Evolutionary conservation across 2,888 invertebrate genomes (phyloP).

Genomic region (Latheticus oryzae): DNA sequence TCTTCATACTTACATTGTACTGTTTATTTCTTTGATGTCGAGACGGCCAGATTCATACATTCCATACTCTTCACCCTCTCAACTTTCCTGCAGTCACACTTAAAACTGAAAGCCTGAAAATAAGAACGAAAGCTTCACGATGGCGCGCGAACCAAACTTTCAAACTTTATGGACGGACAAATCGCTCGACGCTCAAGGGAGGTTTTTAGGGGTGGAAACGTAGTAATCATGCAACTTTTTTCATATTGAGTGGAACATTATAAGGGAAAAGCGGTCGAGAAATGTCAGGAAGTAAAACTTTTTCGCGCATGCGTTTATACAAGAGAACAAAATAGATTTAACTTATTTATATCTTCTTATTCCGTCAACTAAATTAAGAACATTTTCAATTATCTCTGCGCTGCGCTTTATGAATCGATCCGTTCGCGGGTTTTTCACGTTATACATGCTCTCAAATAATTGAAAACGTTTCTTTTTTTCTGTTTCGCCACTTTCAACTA

Average conservation of each 20-base stretch:
- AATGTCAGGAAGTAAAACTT: conserved; percentile 54
- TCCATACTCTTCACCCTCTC: background rate
- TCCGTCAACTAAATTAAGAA: conserved; percentile 51
- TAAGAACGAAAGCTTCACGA: too few relatives aligned
- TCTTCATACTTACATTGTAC: conserved; percentile 37
- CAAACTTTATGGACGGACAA: conserved; percentile 23
- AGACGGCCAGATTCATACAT: background rate
- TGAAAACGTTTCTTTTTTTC: too few relatives aligned
- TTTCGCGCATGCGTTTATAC: conserved; percentile 47
- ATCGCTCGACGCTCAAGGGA: conserved; percentile 1
- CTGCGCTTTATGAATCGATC: background rate
- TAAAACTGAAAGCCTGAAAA: conserved; percentile 7
- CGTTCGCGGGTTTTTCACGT: too few relatives aligned
- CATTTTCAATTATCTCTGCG: conserved; percentile 10
- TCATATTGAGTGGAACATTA: conserved; percentile 9
- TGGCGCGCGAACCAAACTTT: conserved; percentile 30
- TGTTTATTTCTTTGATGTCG: conserved; percentile 14
- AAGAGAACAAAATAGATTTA: conserved; percentile 46
- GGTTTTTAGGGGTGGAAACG: conserved; percentile 5
- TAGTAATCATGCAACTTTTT: conserved; percentile 12
- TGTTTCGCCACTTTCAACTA: too few relatives aligned
- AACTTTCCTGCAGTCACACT: background rate
- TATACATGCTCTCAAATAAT: too few relatives aligned
- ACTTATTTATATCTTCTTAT: conserved; percentile 53
- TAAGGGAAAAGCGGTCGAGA: conserved; percentile 47